These are phyloP conservation scores for Argyra leucocephala DNA, from an alignment of 2,888 invertebrate genomes.

Conservation along the genomic window DNA sequence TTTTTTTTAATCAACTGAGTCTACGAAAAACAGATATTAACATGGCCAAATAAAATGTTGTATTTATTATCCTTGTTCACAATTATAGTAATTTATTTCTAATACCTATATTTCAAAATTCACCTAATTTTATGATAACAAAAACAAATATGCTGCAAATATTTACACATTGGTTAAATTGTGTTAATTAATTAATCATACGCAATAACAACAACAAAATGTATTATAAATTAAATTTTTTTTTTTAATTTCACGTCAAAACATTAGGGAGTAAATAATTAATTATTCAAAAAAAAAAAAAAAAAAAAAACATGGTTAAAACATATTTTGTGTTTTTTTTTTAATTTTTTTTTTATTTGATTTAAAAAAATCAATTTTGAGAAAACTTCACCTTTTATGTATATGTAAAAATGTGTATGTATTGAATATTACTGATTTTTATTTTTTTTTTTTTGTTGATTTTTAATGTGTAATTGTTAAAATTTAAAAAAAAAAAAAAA, in stretches of 20 bases:
- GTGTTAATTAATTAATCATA: neutral
- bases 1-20: too few relatives aligned
- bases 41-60: too few relatives aligned
- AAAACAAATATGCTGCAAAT: too few relatives aligned
- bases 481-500: constrained; percentile 13
- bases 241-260: neutral
- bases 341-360: neutral
- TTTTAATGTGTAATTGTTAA: constrained; percentile 9
- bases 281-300: neutral
- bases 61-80: neutral
- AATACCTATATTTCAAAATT: too few relatives aligned
- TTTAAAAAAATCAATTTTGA: constrained; percentile 16
- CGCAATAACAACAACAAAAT: neutral
- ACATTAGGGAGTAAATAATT: neutral
- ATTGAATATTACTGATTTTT: constrained; percentile 1
- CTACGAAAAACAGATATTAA: too few relatives aligned
- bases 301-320: neutral
- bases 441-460: too few relatives aligned
- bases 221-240: neutral
- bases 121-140: too few relatives aligned
- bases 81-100: neutral
- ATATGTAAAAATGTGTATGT: neutral
- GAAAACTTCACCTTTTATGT: constrained; percentile 24
- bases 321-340: neutral
- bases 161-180: too few relatives aligned